Conservation (phyloP, 2,888 invertebrate genomes). For the Heliconius aoede region DNA sequence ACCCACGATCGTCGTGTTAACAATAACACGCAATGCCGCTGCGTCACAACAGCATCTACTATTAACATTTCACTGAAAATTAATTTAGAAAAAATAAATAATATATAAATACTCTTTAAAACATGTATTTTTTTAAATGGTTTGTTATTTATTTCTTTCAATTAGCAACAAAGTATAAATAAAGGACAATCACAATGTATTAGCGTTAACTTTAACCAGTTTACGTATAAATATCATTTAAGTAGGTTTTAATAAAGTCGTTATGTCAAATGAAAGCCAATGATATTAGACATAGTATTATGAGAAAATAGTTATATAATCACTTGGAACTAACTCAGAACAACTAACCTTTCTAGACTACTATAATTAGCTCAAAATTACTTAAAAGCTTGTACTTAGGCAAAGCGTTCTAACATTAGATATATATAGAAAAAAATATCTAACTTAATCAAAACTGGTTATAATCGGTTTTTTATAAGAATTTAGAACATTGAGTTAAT, state of each 20-base stretch:
- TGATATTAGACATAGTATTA: conserved; percentile 22
- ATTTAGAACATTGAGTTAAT: conserved; percentile 44
- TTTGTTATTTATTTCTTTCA: background rate
- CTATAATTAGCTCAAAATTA: conserved; percentile 3
- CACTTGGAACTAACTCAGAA: conserved; percentile 45
- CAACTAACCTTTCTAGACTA: conserved; percentile 30
- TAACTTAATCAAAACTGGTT: background rate
- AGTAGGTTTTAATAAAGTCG: conserved; percentile 16
- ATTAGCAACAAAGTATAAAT: conserved; percentile 7
- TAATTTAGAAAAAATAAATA: background rate
- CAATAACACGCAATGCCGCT: no score
- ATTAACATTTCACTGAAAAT: background rate
- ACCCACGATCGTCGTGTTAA: background rate
- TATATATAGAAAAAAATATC: conserved; percentile 13
- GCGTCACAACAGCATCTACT: background rate
- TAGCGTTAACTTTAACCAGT: conserved; percentile 37
- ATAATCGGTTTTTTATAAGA: conserved; percentile 10
- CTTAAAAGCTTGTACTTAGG: conserved; percentile 25
- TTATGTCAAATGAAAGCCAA: conserved; percentile 43
- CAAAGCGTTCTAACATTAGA: conserved; percentile 28
- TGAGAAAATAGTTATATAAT: conserved; percentile 18
- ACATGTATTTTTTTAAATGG: background rate
- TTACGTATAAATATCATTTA: conserved; percentile 35
- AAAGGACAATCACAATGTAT: conserved; percentile 34
- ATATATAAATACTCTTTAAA: background rate